Evolutionary conservation across 2,113 vertebrate genomes (phyloP), one percentile per base, ranked within the genome.

Genomic region (Uria aalge): DNA sequence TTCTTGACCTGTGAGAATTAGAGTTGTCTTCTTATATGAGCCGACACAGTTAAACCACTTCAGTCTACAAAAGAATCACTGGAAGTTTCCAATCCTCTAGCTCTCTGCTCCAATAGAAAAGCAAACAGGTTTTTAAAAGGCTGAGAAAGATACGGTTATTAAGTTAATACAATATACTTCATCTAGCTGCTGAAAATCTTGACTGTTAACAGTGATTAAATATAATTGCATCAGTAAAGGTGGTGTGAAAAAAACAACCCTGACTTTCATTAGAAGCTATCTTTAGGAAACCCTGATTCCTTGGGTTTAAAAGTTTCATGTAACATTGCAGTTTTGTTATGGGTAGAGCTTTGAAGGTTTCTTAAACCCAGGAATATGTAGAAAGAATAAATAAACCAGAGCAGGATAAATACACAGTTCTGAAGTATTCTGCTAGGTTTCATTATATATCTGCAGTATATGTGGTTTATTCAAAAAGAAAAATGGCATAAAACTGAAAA

Each of bases 361-460:
- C 53, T 86, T 60, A 91, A 92, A 41, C 30, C 27, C 34, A 75
- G 66, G 30, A 69, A 74, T 94, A 78, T 27, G 48, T 55, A 72
- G 82, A 81, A 92, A 88, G 84, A 85, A 72, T 90, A 91, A 96
- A 92, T 88, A 94, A 95, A 85, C 36, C 11, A 6, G 48, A 93
- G 76, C 48, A 96, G 83, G 90, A 89, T 38, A 93, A 96, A 92
- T 82, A 83, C n/a, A 69, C 38, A 24, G 29, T 85, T 86, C 57
- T 80, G 38, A 95, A 94, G 50, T 93, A n/a, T 63, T 90, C 66
- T 73, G 40, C 41, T 79, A 5, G 27, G 40, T 86, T 94, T 88
- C 59, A 26, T n/a, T 76, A 16, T 66, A 6, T 79, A 68, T 73
- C 23, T 20, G 2, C 19, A 84, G 34, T 72, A 47, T 17, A 9